Percentiles rank a stretch among this genome's conserved stretches.
phyloP scores from a whole-genome alignment of 2,888 invertebrate genomes.

The Aporophyla lueneburgensis region DNA sequence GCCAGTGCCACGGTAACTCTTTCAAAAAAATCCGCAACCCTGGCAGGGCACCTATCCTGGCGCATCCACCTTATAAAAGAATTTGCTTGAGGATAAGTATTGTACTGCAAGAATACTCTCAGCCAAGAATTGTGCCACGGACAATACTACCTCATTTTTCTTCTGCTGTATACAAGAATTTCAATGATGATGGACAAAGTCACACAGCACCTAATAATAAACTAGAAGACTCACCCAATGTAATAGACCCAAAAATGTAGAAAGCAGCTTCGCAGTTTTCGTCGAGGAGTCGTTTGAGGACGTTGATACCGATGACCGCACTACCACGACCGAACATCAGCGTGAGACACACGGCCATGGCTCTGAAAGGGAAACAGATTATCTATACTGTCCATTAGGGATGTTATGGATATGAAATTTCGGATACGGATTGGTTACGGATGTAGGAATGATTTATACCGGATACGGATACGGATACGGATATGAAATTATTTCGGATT shows the following conservation, averaged over 20 bases:
- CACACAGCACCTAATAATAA: neutral
- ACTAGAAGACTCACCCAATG: slow-evolving; percentile 78
- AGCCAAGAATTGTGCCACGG: neutral
- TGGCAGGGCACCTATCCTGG: no score
- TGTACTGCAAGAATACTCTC: neutral
- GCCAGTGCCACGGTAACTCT: no score
- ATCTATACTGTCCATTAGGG: neutral
- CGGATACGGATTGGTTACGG: no score
- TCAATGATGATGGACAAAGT: neutral
- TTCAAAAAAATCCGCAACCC: no score
- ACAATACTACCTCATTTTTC: neutral
- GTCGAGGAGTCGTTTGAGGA: slow-evolving; percentile 91
- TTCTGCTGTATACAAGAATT: neutral
- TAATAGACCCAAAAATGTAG: slow-evolving; percentile 88
- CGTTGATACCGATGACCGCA: slow-evolving; percentile 91
- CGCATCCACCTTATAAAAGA: neutral
- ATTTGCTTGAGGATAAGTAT: neutral
- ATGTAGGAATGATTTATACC: no score
- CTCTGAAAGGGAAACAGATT: slow-evolving; percentile 79
- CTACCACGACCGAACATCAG: slow-evolving; percentile 92
- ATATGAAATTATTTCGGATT: no score
- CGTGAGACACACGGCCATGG: slow-evolving; percentile 91
- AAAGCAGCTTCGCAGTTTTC: slow-evolving; percentile 91
- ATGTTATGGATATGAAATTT: no score
- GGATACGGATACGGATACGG: no score